These are phyloP conservation scores for Brienomyrus longianalis DNA, from an alignment of 2,113 vertebrate species.

Conservation along the genomic window DNA sequence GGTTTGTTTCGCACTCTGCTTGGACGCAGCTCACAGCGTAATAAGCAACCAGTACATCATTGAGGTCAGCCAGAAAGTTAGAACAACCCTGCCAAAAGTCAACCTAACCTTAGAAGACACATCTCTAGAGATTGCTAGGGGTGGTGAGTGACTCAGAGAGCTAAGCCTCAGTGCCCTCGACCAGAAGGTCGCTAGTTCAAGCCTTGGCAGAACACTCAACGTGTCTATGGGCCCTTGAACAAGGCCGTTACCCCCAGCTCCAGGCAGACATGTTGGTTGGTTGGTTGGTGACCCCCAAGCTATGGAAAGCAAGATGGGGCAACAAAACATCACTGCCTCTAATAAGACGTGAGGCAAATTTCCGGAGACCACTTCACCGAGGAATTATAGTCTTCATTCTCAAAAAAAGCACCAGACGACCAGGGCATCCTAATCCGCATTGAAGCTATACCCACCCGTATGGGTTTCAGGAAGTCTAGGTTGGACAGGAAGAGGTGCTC, in stretches of 20 bases:
- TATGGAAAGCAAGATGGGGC: neutral
- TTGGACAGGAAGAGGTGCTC: constrained; percentile 64
- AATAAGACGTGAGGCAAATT: neutral
- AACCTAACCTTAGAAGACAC: neutral
- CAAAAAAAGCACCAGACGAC: neutral
- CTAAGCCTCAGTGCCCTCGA: neutral
- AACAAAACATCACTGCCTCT: neutral
- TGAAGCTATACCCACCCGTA: constrained; percentile 56
- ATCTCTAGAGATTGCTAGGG: neutral
- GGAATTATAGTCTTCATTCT: neutral
- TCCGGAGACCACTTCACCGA: neutral
- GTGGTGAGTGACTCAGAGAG: neutral
- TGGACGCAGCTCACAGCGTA: neutral
- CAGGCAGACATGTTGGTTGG: neutral
- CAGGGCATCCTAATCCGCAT: neutral
- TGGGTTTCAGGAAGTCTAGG: constrained; percentile 72
- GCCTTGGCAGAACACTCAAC: too few relatives aligned
- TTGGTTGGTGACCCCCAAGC: neutral
- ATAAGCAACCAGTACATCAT: neutral
- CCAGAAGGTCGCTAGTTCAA: neutral
- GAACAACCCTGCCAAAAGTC: neutral
- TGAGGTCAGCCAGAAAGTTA: neutral
- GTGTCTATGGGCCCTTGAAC: neutral
- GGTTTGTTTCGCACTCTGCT: neutral
- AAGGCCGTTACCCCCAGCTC: neutral